Evolutionary conservation across 2,113 vertebrate genomes (phyloP).

Genomic region (Melozone crissalis): DNA sequence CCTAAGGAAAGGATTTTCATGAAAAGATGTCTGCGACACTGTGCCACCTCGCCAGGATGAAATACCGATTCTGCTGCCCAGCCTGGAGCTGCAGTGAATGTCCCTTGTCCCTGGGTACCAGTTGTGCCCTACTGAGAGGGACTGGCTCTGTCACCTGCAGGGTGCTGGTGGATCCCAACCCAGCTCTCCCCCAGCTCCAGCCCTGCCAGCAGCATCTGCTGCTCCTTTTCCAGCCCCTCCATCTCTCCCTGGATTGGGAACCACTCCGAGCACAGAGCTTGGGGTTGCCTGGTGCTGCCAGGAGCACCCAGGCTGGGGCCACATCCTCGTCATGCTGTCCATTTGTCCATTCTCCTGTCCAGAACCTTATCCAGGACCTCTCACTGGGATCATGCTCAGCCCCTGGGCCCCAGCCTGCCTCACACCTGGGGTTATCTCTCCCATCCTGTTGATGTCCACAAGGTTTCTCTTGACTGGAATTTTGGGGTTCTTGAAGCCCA

Average conservation of each 20-base stretch:
- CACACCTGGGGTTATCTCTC: not conserved
- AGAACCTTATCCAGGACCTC: not conserved
- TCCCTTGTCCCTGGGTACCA: not conserved
- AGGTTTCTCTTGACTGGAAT: fast-evolving
- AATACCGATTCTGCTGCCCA: fast-evolving
- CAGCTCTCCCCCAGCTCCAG: not conserved
- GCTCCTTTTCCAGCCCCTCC: not conserved
- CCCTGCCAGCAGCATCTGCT: not conserved
- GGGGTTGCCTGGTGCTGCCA: not conserved
- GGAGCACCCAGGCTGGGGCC: not conserved
- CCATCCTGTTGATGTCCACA: not conserved
- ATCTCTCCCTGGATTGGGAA: not conserved
- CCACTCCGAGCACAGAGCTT: not conserved
- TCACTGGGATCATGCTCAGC: not conserved
- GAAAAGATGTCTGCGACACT: not conserved
- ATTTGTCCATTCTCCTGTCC: not conserved
- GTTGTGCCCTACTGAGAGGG: fast-evolving
- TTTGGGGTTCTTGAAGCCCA: not conserved
- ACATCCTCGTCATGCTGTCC: not conserved
- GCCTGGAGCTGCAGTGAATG: not conserved
- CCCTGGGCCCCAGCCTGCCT: not conserved
- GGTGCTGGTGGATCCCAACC: not conserved
- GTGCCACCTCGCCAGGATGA: not conserved
- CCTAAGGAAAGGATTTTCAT: no score
- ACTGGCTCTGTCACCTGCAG: fast-evolving